Evolutionary conservation across 2,113 vertebrate genomes (phyloP), one percentile per base, ranked within the genome.

Genomic region (Gasterosteus nipponicus): DNA sequence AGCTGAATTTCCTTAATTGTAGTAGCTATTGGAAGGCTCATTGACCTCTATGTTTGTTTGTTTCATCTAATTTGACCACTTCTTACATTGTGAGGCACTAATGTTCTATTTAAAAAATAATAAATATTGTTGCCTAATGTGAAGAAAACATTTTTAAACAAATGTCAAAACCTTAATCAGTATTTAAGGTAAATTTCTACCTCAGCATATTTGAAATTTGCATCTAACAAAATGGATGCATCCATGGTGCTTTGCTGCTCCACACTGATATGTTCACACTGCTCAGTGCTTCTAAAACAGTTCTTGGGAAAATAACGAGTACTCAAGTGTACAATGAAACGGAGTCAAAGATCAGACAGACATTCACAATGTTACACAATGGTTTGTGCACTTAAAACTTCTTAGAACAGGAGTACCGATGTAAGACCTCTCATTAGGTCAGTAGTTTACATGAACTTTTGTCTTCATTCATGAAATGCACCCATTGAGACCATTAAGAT

Each of bases 401-500:
- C 66, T 57, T 60, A 69, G 31, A 75, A 53, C 69, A 78, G 56
- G 60, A 81, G 67, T 7, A n/a, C 26, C 31, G 65, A 87, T 56
- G 31, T 26, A 61, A 35, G 26, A 68, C 47, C 56, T 68, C 42
- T 65, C 35, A 35, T 80, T 64, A 64, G 63, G 73, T 58, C 77
- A 78, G 51, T 53, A 47, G 41, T 58, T 59, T 16, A 73, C 60
- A 80, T 56, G 63, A 81, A 83, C 15, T 22, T 54, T 54, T 10
- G 47, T 68, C 29, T 61, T 58, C 42, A 78, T 70, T 80, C 69
- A 77, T 57, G 12, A 53, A 81, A 60, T 70, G 57, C 49, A 72
- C 57, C 71, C 61, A 61, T 15, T 79, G 62, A 70, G 64, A 78
- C 57, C 22, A 41, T 77, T 59, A 41, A 46, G 18, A 70, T 73